Evolutionary conservation across 2,888 invertebrate species (phyloP), one percentile per base, ranked within the genome.

Genomic region (Theretra japonica): DNA sequence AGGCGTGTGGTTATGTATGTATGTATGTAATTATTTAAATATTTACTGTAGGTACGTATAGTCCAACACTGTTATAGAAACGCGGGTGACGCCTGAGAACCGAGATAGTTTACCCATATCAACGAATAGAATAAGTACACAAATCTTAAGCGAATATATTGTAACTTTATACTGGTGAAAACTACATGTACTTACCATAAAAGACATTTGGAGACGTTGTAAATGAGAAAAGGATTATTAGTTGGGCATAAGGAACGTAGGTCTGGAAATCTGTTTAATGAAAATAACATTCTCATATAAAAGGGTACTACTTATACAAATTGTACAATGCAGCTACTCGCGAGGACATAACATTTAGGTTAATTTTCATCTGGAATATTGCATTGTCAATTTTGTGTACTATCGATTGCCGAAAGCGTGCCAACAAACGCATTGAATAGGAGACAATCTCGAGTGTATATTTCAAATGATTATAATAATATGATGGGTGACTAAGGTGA

Each of bases 331-430:
- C 19, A 68, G 19, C 17, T 28, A 25, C 50, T 53, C 0, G 74
- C 73, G 76, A 76, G 74, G 74, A 80, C 72, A 77, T 71, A 76
- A 75, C 82, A 85, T 81, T 83, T 81, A 79, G 83, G 85, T 83
- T 82, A 85, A 84, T 85, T 85, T 85, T 83, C 82, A 81, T 84
- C 78, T 81, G 76, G 81, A 83, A 83, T 82, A 81, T 83, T 82
- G 83, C 82, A 83, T 79, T 75, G 79, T 77, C 73, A 74, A 79
- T 75, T 78, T 80, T 80, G 78, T 79, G 74, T 77, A 78, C 77
- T 85, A 84, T 83, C 78, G 78, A 82, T 82, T 80, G 81, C 88
- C 89, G 90, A 90, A 80, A 82, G 76, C 78, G 82, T 88, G 91
- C 90, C 90, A 92, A 87, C 79, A 79, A 82, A 80, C 82, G 79